Evolutionary conservation across 2,797 vertebrate genomes (phyloP).

Genomic region (Linurgus olivaceus): DNA sequence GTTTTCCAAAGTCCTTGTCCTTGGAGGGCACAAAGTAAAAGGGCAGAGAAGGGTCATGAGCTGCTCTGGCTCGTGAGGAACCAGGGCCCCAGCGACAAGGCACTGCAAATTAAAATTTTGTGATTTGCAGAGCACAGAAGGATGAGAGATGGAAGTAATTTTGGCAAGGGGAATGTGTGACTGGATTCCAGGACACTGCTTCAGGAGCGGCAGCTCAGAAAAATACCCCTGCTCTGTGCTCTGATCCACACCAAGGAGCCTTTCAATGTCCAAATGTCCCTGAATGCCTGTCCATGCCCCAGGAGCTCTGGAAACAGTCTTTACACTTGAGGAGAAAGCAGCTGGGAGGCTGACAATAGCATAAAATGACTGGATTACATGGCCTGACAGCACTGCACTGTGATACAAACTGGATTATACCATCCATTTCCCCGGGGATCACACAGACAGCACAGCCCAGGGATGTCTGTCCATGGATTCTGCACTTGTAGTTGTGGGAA

Average conservation of each 20-base stretch:
- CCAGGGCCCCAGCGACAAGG: not conserved
- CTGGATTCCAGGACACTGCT: not conserved
- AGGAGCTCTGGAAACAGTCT: not conserved
- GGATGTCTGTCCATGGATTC: not conserved
- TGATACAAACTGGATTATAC: not conserved
- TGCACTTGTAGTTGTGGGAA: not conserved
- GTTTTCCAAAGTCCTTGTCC: slow-evolving; percentile 98
- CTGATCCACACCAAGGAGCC: not conserved
- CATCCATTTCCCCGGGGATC: not conserved
- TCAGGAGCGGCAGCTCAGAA: not conserved
- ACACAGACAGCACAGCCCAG: not conserved
- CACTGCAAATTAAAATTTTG: not conserved
- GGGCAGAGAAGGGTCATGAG: not conserved
- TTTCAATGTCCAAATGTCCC: not conserved
- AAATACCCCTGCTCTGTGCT: not conserved
- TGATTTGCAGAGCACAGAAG: not conserved
- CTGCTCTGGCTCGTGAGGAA: not conserved
- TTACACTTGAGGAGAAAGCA: not conserved
- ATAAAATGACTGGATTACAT: not conserved
- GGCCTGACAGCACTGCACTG: not conserved
- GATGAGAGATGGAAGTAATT: not conserved
- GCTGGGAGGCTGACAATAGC: not conserved
- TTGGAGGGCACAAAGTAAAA: slow-evolving; percentile 48
- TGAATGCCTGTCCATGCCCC: rapidly evolving
- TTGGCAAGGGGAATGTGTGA: not conserved